Evolutionary conservation across 2,888 invertebrate genomes (phyloP), one percentile per base, ranked within the genome.

Genomic region (Vesta saturnalis): DNA sequence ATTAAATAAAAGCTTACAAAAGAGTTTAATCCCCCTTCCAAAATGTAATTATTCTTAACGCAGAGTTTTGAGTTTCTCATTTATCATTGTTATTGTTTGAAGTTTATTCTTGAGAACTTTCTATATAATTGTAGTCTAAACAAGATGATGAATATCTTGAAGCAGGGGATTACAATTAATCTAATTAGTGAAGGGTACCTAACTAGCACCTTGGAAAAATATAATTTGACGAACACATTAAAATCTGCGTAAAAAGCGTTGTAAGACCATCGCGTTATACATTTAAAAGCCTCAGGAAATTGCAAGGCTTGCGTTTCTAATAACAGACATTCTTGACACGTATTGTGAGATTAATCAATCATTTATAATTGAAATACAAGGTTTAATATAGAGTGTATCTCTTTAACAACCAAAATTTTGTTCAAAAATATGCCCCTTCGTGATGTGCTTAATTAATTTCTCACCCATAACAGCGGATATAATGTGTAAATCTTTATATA

Each of bases 321-420:
- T 49, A 49, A 49, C 47, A 49, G 47, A 49, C 47, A 49, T 49
- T 49, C 47, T 49, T 49, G 47, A 49, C 47, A 49, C 47, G 47
- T 49, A 49, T 49, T 49, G 47, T 49, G 18, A 49, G 47, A 18
- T 49, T 49, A 49, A 49, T 49, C 47, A 49, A 49, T 49, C 47
- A 49, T 49, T 49, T 49, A 49, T 49, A 49, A 49, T 49, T 49
- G 47, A 49, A 49, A 49, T 15, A n/a, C 18, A 3, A 49, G 47
- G 2, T 15, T 15, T 49, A 49, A 49, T 49, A 49, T 49, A 49
- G 14, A 18, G 16, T 14, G 47, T 49, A 49, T 49, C 47, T 18
- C 15, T 43, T 15, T 18, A 18, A 15, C n/a, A 18, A 15, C 15
- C 47, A 15, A 49, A 49, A 49, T 49, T 49, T 18, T 49, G 8